phyloP scores from a whole-genome alignment of 2,797 vertebrate species.

The Phalanger gymnotis region DNA sequence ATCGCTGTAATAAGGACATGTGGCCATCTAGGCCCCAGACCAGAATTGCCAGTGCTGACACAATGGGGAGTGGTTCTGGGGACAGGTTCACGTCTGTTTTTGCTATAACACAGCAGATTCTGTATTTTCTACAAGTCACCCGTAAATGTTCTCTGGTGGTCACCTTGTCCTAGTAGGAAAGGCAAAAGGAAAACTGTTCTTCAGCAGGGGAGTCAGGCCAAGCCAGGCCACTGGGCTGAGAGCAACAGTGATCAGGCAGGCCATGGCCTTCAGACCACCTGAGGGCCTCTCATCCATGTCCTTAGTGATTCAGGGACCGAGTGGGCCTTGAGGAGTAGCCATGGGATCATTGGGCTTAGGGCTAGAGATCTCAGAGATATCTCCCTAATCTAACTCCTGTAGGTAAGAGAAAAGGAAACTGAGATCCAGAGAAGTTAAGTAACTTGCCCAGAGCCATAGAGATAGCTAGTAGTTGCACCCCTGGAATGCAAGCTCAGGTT shows the following conservation, averaged over 20 bases:
- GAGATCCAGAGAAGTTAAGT: neutral
- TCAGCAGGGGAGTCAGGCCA: neutral
- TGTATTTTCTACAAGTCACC: neutral
- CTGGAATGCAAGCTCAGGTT: neutral
- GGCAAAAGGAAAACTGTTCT: neutral
- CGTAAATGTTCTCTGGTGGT: neutral
- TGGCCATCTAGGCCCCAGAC: neutral
- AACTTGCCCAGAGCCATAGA: neutral
- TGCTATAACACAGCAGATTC: neutral
- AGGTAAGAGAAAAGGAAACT: neutral
- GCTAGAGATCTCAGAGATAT: constrained; percentile 56
- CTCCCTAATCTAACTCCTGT: neutral
- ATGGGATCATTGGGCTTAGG: constrained; percentile 34
- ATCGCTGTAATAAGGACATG: neutral
- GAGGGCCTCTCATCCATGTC: neutral
- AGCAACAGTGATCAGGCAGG: neutral
- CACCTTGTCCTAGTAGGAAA: neutral
- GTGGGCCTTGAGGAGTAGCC: fast-evolving
- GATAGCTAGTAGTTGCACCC: neutral
- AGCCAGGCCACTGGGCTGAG: neutral
- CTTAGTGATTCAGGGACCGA: neutral
- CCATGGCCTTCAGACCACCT: neutral
- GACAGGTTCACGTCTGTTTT: neutral
- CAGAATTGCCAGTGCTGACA: neutral
- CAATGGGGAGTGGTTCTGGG: neutral